A percentile compares a stretch with the other conserved stretches of the same genome.
Evolutionary conservation across 2,888 invertebrate species (phyloP).

Genomic region (Rutpela maculata): DNA sequence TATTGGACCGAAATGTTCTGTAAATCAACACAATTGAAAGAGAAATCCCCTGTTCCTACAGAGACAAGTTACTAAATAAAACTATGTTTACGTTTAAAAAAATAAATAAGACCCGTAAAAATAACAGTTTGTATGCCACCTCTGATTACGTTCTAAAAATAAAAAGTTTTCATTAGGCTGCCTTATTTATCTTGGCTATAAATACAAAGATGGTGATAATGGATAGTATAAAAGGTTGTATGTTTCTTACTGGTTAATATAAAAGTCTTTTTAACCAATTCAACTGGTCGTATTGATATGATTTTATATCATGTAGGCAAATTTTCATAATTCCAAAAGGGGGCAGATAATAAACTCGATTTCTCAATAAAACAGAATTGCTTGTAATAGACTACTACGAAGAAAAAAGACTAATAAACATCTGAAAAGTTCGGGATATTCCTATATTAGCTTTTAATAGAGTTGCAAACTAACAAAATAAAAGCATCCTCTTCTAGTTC

Average conservation of each 20-base stretch:
- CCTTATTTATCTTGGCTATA: neutral
- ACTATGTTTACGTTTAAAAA: conserved; percentile 28
- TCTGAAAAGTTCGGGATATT: too few species aligned
- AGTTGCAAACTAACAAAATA: too few species aligned
- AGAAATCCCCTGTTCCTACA: neutral
- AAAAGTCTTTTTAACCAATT: too few species aligned
- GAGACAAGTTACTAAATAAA: conserved; percentile 27
- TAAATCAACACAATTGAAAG: neutral
- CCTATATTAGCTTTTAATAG: too few species aligned
- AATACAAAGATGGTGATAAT: neutral
- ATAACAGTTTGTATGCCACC: conserved; percentile 17
- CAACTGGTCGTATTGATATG: too few species aligned
- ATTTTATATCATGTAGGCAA: too few species aligned
- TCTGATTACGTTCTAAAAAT: conserved; percentile 17
- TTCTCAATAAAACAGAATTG: too few species aligned
- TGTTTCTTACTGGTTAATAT: neutral
- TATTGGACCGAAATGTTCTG: conserved; percentile 19
- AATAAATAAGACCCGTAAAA: neutral
- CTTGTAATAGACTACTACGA: too few species aligned
- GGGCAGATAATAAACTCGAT: too few species aligned
- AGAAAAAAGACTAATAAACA: too few species aligned
- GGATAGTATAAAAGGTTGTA: neutral
- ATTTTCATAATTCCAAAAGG: too few species aligned
- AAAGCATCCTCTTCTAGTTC: too few species aligned
- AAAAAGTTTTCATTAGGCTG: neutral